Base-by-base conservation (phyloP, 1,140 invertebrate genomes). In the Hycleus cichorii region DNA sequence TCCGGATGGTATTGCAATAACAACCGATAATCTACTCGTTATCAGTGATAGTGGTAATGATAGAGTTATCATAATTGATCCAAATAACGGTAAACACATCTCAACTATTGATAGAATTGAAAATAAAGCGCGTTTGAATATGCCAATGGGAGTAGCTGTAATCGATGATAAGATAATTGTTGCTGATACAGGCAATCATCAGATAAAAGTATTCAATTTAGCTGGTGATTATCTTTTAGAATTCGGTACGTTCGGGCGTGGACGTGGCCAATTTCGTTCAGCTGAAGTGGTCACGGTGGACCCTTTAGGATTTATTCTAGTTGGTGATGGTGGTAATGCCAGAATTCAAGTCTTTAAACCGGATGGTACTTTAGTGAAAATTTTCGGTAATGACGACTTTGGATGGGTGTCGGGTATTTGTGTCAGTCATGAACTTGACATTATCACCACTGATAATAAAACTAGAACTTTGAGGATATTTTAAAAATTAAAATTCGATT, bases 41-140 rank as follows among this genome's bases (percentile, higher is more conserved):
- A 80, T 90, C 2, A 87, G 84, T 51, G 88, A 91, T 70, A 89
- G 87, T 60, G 87, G 86, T 40, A 89, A 89, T 64, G 83, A 88
- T 67, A 75, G 86, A 56, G 74, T 85, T 9, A 78, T 84, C 68
- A 69, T 80, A 9, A 62, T 81, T 3, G 69, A 80, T 65, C 67
- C 74, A 1, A 72, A 76, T 25, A 63, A 63, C 2, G 79, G 78
- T 0, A 70, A 75, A 66, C 74, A 74, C 51, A 67, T 76, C 1
- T 71, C 75, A 39, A 73, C 74, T 47, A 72, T 78, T 32, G 78
- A 77, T 2, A 70, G 78, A 9, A 67, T 67, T 42, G 3, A 69
- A 58, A 60, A 71, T 6, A 75, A 72, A 40, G 80, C 77, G 2
- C 77, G 10, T 51, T 75, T 90, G 39, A 86, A 86, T 66, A 80